Base-by-base conservation (phyloP, 2,113 vertebrate species). In the Aleadryas rufinucha region DNA sequence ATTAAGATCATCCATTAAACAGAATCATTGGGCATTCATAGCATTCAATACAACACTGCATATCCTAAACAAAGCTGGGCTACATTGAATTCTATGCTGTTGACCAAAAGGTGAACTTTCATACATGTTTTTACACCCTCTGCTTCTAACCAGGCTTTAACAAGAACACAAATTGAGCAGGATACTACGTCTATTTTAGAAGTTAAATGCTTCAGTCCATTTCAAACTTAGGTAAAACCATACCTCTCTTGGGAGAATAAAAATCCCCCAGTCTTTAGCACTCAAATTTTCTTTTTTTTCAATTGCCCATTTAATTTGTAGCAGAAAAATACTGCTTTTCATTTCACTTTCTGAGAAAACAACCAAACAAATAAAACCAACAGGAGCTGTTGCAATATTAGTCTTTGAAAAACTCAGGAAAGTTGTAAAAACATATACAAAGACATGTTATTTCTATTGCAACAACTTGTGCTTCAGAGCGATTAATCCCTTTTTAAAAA, bases 221-320 rank as follows among this genome's bases (percentile, higher is more conserved):
- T 94, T 59, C 22, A 93, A 80, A 74, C 3, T 39, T 44, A n/a
- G 2, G 5, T 31, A 59, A 89, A 93, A 35, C 2, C 33, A 21
- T 35, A 79, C 2, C 4, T 56, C 9, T 82, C 23, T 33, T 59
- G 12, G 17, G 4, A 59, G 6, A 91, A 69, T 44, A 42, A 71
- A 47, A 26, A 11, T 6, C 7, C 13, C 3, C 0, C 6, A 24
- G 3, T 23, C n/a, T 87, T 47, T 77, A 31, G 1, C 8, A 61
- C 15, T 37, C 16, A 28, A 21, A 18, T 61, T 53, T 80, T 74
- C 7, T 1, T 28, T 49, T 63, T 75, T 68, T 85, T 57, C 11
- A 61, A 20, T 15, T 54, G 2, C n/a, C 3, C 18, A 42, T 17
- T 75, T 52, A 79, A 64, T 72, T 52, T 56, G 4, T 47, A 54